A percentile compares a stretch with the other conserved stretches of the same genome.
These are phyloP conservation scores for Macropodus opercularis DNA, from an alignment of 2,797 vertebrate species.

Conservation along the genomic window DNA sequence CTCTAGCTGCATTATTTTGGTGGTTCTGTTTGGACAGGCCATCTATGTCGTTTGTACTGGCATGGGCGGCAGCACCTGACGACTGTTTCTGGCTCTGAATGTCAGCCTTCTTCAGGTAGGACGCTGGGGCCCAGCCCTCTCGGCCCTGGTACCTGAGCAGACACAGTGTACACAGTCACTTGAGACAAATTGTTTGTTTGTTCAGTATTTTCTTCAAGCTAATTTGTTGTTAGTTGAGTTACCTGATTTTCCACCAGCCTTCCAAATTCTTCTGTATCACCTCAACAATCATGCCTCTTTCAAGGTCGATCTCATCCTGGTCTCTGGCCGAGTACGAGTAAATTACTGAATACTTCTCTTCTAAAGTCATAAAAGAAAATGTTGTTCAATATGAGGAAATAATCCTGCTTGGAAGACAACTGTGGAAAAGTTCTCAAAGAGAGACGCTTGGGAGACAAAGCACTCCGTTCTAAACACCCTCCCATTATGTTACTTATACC, in stretches of 20 bases:
- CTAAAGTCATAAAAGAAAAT: constrained; percentile 72
- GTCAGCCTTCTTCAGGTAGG: constrained; percentile 94
- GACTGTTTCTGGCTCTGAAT: constrained; percentile 85
- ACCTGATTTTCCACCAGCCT: constrained; percentile 99
- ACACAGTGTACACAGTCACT: neutral
- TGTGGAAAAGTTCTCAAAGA: neutral
- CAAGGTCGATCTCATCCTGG: constrained; percentile 95
- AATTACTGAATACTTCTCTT: constrained; percentile 95
- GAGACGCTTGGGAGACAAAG: constrained; percentile 28
- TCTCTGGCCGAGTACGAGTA: constrained; percentile 93
- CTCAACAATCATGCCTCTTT: constrained; percentile 92
- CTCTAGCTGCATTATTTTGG: constrained; percentile 64
- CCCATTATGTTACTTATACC: neutral
- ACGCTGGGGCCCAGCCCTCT: constrained; percentile 98
- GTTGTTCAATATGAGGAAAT: neutral
- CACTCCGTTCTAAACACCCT: too few species aligned
- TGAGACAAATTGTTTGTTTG: too few species aligned
- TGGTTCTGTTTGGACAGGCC: constrained; percentile 86
- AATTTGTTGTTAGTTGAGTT: constrained; percentile 15
- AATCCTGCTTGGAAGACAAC: neutral
- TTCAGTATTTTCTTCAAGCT: neutral
- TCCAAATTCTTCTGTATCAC: constrained; percentile 98
- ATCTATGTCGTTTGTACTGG: constrained; percentile 89
- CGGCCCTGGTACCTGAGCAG: constrained; percentile 88
- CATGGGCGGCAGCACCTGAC: constrained; percentile 80